Evolutionary conservation across 2,113 vertebrate genomes (phyloP), one percentile per base, ranked within the genome.

Genomic region (Solea solea): DNA sequence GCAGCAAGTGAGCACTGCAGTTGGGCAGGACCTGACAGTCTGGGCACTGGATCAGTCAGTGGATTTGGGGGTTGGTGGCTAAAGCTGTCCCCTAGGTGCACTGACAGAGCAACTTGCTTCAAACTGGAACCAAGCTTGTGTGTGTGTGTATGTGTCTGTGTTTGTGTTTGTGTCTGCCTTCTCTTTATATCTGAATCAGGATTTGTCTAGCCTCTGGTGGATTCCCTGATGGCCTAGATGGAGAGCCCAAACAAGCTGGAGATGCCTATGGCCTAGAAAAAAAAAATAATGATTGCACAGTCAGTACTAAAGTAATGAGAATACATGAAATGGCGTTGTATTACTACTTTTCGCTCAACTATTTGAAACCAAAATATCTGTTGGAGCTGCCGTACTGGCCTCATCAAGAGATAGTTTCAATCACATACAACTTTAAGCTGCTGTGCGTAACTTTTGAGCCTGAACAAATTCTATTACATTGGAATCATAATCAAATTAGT

Each of bases 41-140:
- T 87, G 90, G 91, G 91, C 92, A 93, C 86, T 80, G 89, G 91
- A 93, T 93, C 91, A 93, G 87, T 91, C 88, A 86, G 87, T 88
- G 74, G 90, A 89, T 90, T 91, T 91, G 82, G 69, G 64, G 74
- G 70, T 82, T 77, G 78, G 82, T 61, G 86, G 84, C 83, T 85
- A 74, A 84, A 86, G 84, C 84, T 83, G 67, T 87, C 86, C 89
- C 86, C 83, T 64, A 80, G 91, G 89, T 90, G 77, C 76, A 70
- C 78, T 46, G 72, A 86, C 82, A 78, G 78, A 86, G 72, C 67
- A 74, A 86, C 83, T 88, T 80, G 78, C 76, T 53, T 83, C 80
- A 67, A 45, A 69, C 64, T 88, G 82, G 80, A 86, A 81, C 65
- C 72, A 28, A 66, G 71, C 76, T 39, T 58, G 53, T 51, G 58